Evolutionary conservation across 2,113 vertebrate species (phyloP), one percentile per base, ranked within the genome.

Genomic region (Pseudorectes ferrugineus): DNA sequence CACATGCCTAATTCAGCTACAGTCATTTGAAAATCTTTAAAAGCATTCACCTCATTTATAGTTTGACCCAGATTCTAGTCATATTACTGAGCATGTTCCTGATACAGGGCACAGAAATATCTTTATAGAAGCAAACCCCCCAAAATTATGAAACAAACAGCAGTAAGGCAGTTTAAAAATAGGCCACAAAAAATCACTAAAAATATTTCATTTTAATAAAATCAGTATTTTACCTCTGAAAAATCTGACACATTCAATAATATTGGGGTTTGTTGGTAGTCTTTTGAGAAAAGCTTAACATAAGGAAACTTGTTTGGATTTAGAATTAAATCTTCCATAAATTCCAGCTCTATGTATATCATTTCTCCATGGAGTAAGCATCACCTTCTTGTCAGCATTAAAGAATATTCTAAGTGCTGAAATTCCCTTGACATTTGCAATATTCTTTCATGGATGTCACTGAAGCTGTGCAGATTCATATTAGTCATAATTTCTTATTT

Each of bases 131-230:
- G 8, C 21, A 74, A 83, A 31, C 0, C 12, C 4, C 14, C 3
- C 5, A 38, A 54, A 62, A 58, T 7, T 48, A 66, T 51, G 26
- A 82, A 85, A 59, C 2, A 33, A 71, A 20, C 18, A 35, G 2
- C 5, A 42, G 38, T 75, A 87, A 28, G 11, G 2, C 14, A n/a
- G 4, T 70, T 43, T 31, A 48, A 59, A 80, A 40, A 24, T 21
- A 6, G 1, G 2, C 1, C 17, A 51, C 5, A 36, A 36, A 63
- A 52, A 61, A 36, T 26, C 10, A 23, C 2, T 38, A 22, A 5
- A 74, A 75, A 38, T 18, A 14, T 49, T 81, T 85, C 0, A 36
- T 58, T 70, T 83, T 43, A 46, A 52, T 52, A 49, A 66, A 79
- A 67, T 29, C 13, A 28, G 2, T 43, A n/a, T 59, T 87, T 77